Evolutionary conservation across 2,797 vertebrate species (phyloP).

Genomic region (Pseudochirops cupreus): DNA sequence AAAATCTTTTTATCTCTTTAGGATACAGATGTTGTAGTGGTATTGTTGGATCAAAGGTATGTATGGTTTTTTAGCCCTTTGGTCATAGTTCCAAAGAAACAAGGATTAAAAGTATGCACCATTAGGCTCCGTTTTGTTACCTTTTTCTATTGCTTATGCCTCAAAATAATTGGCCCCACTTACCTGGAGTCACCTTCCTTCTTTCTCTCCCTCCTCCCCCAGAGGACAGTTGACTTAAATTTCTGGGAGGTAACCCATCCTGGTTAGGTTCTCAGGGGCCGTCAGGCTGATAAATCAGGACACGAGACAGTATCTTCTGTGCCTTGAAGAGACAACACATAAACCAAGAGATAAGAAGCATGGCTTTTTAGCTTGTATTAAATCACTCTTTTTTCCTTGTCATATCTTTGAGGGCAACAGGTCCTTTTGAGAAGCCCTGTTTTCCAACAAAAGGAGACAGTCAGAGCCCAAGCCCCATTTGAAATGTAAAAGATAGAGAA

Average conservation of each 20-base stretch:
- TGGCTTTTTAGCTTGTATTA: background rate
- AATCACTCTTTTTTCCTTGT: background rate
- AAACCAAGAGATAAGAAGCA: background rate
- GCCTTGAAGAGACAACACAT: slow-evolving; percentile 8
- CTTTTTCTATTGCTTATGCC: background rate
- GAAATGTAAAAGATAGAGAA: background rate
- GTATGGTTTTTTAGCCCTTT: background rate
- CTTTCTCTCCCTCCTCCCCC: background rate
- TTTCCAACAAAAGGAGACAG: background rate
- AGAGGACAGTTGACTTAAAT: background rate
- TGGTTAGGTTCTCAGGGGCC: background rate
- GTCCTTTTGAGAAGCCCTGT: background rate
- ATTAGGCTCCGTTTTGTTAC: background rate
- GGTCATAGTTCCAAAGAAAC: background rate
- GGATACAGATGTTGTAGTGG: background rate
- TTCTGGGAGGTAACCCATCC: background rate
- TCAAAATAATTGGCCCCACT: background rate
- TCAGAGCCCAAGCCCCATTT: background rate
- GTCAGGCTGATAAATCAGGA: background rate
- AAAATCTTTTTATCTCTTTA: background rate
- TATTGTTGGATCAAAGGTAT: background rate
- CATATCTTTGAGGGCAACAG: background rate
- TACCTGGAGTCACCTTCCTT: background rate
- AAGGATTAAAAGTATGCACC: background rate
- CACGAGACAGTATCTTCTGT: background rate